These are phyloP conservation scores for Napeogenes sylphis DNA, from an alignment of 2,888 invertebrate species.

Conservation along the genomic window DNA sequence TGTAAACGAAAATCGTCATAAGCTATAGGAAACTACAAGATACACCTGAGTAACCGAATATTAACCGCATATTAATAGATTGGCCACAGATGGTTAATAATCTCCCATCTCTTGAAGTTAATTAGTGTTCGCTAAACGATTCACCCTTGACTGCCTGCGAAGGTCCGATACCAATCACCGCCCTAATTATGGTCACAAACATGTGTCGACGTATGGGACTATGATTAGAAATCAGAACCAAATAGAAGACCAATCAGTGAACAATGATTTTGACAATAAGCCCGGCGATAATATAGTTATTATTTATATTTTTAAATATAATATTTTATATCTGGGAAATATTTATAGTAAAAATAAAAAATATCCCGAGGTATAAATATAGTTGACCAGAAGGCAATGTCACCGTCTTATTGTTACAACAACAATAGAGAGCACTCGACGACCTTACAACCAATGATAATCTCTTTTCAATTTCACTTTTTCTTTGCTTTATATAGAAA, in stretches of 20 bases:
- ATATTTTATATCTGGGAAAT: not conserved
- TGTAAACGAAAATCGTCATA: no score
- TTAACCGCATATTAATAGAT: no score
- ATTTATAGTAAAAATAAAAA: no score
- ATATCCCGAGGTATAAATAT: not conserved
- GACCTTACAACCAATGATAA: constrained; percentile 13
- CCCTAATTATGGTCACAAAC: no score
- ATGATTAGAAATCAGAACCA: not conserved
- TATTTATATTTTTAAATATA: not conserved
- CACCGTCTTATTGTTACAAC: constrained; percentile 9
- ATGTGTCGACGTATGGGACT: not conserved
- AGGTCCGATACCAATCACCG: no score
- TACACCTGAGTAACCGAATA: no score
- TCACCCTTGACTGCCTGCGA: no score
- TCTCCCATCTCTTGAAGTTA: no score
- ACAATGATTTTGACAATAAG: not conserved
- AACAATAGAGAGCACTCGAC: constrained; percentile 15
- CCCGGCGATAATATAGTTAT: not conserved
- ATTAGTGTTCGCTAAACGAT: no score
- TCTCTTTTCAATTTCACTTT: constrained; percentile 21
- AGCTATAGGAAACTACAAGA: no score
- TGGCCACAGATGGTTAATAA: no score
- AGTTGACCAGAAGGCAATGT: not conserved
- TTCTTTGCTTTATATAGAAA: constrained; percentile 17
- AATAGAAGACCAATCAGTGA: not conserved